Evolutionary conservation across 1,140 invertebrate genomes (phyloP).

Genomic region (Heliconius hermathena): DNA sequence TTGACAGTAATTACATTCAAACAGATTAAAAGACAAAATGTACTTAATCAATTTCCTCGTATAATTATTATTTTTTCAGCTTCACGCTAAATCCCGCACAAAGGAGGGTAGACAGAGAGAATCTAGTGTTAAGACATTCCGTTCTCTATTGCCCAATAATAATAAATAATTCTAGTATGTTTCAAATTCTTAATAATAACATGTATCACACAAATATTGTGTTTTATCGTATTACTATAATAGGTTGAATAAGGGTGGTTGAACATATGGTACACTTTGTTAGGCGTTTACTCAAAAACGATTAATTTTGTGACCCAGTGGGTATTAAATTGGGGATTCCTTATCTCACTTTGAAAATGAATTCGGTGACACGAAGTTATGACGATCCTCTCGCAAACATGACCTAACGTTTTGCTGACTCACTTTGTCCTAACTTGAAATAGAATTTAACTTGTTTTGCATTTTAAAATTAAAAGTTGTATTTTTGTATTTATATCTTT

Average conservation of each 20-base stretch:
- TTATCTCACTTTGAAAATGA: slow-evolving; percentile 35
- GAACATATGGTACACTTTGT: slow-evolving; percentile 14
- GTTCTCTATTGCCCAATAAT: too few species aligned
- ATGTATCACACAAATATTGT: not conserved
- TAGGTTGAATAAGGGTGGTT: slow-evolving; percentile 9
- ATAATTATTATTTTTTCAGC: not conserved
- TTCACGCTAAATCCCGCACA: not conserved
- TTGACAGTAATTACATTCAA: not conserved
- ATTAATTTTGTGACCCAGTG: slow-evolving; percentile 25
- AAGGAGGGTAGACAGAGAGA: not conserved
- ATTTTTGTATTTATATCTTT: not conserved
- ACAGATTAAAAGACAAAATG: not conserved
- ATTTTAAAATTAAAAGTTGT: not conserved
- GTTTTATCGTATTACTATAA: not conserved
- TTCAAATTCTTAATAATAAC: not conserved
- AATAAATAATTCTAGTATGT: too few species aligned
- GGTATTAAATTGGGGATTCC: slow-evolving; percentile 25
- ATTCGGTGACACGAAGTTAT: slow-evolving; percentile 31
- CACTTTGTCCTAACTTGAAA: not conserved
- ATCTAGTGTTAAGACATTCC: too few species aligned
- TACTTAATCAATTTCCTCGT: not conserved
- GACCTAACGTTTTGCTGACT: slow-evolving; percentile 25
- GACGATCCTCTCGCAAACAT: slow-evolving; percentile 22
- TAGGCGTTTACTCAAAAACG: slow-evolving; percentile 26
- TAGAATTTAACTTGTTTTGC: not conserved